Evolutionary conservation across 2,888 invertebrate species (phyloP).

Genomic region (Harmothoe impar): DNA sequence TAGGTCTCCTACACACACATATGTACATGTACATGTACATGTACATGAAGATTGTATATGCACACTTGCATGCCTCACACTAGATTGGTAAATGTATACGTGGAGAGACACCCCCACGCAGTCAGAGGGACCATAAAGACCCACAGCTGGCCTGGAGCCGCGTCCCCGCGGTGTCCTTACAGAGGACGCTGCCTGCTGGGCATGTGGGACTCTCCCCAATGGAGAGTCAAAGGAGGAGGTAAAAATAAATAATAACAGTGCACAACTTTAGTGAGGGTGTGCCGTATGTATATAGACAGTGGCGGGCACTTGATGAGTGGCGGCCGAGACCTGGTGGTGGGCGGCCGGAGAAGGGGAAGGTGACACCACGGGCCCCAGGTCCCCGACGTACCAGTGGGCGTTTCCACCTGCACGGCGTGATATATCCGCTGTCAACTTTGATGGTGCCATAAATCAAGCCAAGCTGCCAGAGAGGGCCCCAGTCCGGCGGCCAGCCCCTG

Average conservation of each 20-base stretch:
- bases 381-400: slow-evolving; percentile 24
- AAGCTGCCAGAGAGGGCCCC: slow-evolving; percentile 59
- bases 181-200: too few relatives aligned
- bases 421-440: slow-evolving; percentile 63
- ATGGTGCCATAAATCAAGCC: slow-evolving; percentile 59
- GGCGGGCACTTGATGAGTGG: slow-evolving; percentile 29
- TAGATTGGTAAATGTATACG: too few relatives aligned
- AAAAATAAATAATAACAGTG: neutral
- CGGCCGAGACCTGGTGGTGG: neutral
- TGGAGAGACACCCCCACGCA: too few relatives aligned
- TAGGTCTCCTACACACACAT: too few relatives aligned
- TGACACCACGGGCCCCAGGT: slow-evolving; percentile 12
- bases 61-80: too few relatives aligned
- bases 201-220: too few relatives aligned
- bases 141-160: too few relatives aligned
- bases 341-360: neutral
- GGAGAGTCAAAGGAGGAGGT: too few relatives aligned
- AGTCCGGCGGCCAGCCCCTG: neutral
- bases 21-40: too few relatives aligned
- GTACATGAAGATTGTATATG: too few relatives aligned
- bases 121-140: too few relatives aligned
- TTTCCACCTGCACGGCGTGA: slow-evolving; percentile 59
- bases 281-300: slow-evolving; percentile 5
- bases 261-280: neutral
- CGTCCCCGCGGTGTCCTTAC: too few relatives aligned